Evolutionary conservation across 2,113 vertebrate species (phyloP).

Genomic region (Myxocyprinus asiaticus): DNA sequence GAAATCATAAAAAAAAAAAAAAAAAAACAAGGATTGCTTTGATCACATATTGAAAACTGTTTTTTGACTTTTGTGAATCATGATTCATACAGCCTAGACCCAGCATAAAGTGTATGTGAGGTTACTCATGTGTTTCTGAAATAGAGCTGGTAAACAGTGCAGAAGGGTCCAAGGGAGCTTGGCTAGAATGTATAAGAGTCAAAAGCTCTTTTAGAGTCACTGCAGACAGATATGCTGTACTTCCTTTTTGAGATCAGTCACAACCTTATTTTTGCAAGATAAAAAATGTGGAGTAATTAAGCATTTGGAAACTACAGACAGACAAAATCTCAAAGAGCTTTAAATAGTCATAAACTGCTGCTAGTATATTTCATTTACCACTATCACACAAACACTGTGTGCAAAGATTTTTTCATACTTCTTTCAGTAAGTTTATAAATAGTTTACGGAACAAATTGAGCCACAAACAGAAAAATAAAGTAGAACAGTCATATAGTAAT

Average conservation of each 20-base stretch:
- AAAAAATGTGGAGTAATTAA: background rate
- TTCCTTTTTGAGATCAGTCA: background rate
- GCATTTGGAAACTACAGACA: background rate
- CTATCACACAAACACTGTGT: no score
- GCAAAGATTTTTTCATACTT: no score
- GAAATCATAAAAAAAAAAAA: no score
- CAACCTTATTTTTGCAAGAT: no score
- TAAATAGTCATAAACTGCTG: background rate
- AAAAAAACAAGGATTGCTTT: no score
- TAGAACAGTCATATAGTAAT: background rate
- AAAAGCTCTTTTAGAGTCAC: background rate
- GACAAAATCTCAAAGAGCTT: background rate
- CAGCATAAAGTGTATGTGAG: constrained; percentile 3
- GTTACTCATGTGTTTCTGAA: constrained; percentile 10
- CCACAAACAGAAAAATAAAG: background rate
- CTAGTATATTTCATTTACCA: no score
- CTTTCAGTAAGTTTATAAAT: no score
- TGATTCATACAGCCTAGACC: background rate
- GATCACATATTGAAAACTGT: no score
- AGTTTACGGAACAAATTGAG: background rate
- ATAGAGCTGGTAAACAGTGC: background rate
- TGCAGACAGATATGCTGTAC: background rate
- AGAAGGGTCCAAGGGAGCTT: background rate
- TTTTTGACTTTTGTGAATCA: background rate
- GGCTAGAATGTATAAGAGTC: background rate